phyloP scores from a whole-genome alignment of 2,797 vertebrate genomes.

The Lacerta agilis region DNA sequence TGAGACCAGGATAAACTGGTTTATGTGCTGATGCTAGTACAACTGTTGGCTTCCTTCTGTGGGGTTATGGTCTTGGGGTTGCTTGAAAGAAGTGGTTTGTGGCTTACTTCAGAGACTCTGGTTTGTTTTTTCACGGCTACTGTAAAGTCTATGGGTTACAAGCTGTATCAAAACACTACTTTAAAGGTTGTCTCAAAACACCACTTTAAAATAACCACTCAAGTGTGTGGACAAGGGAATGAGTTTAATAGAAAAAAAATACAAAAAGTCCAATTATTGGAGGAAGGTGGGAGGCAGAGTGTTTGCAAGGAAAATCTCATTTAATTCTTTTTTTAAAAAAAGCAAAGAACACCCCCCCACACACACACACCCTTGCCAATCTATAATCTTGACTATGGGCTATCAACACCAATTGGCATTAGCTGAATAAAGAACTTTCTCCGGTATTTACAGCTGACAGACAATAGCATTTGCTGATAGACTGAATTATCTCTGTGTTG shows the following conservation, averaged over 20 bases:
- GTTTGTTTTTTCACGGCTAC: neutral
- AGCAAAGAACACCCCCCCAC: neutral
- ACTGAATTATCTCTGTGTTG: slow-evolving; percentile 29
- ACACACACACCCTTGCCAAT: neutral
- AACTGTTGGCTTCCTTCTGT: neutral
- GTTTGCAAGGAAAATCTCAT: neutral
- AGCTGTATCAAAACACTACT: neutral
- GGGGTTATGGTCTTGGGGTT: neutral
- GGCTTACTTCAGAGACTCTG: slow-evolving; percentile 1
- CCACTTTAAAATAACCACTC: neutral
- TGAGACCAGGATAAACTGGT: neutral
- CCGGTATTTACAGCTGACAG: slow-evolving; percentile 40
- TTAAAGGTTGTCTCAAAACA: slow-evolving; percentile 1
- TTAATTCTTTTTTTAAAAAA: neutral
- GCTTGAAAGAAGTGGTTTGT: slow-evolving; percentile 18
- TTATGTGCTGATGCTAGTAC: neutral
- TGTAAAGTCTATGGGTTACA: neutral
- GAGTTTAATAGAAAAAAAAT: neutral
- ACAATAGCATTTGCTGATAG: slow-evolving; percentile 49
- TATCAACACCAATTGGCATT: slow-evolving; percentile 34
- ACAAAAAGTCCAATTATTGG: neutral
- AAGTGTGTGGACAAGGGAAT: neutral
- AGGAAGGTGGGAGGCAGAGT: neutral
- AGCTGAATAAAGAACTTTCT: slow-evolving; percentile 34
- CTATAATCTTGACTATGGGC: slow-evolving; percentile 45